These are phyloP conservation scores for Caenorhabditis afra DNA, from an alignment of 2,888 invertebrate species.

Conservation along the genomic window DNA sequence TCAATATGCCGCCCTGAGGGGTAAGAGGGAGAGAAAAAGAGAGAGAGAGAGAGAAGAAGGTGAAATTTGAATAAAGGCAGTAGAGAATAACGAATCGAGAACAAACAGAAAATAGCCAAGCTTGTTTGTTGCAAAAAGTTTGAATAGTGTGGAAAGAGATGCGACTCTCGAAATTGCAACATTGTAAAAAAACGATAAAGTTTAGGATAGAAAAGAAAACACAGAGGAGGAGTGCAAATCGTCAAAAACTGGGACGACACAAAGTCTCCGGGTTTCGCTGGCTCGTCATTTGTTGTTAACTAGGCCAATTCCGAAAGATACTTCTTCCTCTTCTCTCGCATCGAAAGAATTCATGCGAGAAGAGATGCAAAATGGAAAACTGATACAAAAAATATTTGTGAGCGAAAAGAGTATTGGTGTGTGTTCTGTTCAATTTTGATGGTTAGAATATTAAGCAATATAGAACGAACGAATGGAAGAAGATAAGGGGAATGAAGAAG, in stretches of 20 bases:
- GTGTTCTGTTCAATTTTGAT: no score
- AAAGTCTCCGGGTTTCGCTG: conserved; percentile 10
- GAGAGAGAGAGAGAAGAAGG: no score
- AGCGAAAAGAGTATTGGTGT: neutral
- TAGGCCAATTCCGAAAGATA: conserved; percentile 55
- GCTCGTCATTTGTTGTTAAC: conserved; percentile 57
- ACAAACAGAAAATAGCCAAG: conserved; percentile 36
- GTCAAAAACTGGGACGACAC: conserved; percentile 40
- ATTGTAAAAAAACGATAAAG: conserved; percentile 59
- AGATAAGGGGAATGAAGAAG: conserved; percentile 21
- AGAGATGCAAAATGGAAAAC: conserved; percentile 10
- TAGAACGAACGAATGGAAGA: conserved; percentile 5
- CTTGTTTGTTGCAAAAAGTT: conserved; percentile 48
- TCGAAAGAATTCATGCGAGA: conserved; percentile 25
- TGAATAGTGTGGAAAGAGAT: conserved; percentile 26
- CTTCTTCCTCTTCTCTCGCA: conserved; percentile 38
- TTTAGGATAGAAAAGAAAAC: conserved; percentile 29
- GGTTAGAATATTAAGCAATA: neutral
- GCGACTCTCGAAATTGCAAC: conserved; percentile 44
- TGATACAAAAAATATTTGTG: conserved; percentile 16
- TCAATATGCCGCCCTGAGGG: conserved; percentile 33
- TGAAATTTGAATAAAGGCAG: conserved; percentile 53
- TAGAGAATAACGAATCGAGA: conserved; percentile 21
- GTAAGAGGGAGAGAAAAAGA: no score
- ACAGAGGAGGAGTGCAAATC: conserved; percentile 45